Evolutionary conservation across 2,113 vertebrate species (phyloP), one percentile per base, ranked within the genome.

Genomic region (Heterotilapia buettikoferi): DNA sequence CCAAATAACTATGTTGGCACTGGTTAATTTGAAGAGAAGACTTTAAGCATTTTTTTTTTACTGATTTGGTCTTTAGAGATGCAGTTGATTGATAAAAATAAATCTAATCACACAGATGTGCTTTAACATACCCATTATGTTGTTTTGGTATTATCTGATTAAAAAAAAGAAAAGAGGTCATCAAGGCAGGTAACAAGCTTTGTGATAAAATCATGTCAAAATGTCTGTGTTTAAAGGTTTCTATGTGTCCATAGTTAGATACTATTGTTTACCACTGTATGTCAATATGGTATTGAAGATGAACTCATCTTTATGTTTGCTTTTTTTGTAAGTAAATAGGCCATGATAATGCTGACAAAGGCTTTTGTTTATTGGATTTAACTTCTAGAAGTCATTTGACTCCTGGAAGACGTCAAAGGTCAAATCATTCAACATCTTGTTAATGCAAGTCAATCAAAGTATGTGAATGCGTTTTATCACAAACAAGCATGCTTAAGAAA

Each of bases 151-250:
- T 57, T 43, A 50, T 66, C 18, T 84, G 1, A 63, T 54, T 4
- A 78, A 19, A 9, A 47, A 10, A 47, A 12, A 1, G 26, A 66
- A 12, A 66, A 38, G 18, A 38, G 11, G 0, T 83, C 66, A 93
- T 93, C 93, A 91, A 71, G 61, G 31, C 21, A 52, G 6, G 92
- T 68, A 92, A 61, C 90, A 86, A 80, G 7, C 82, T 80, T 9
- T 56, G 63, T 91, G 59, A 90, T 87, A 19, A 86, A 81, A 93
- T 93, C 84, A 86, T 78, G 71, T 19, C 71, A 50, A 76, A 76
- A 76, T 31, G 14, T 47, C 78, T 13, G 12, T 38, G 59, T 52
- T 57, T 9, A 76, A 31, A 84, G 36, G 52, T 68, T n/a, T 36
- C 33, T 38, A 81, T 47, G 18, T 16, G 14, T 16, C 84, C 13